Percentiles rank a stretch among this genome's conserved stretches.
These are phyloP conservation scores for Hippasteria phrygiana DNA, from an alignment of 53 echinoderm and acorn worm genomes.

Conservation along the genomic window DNA sequence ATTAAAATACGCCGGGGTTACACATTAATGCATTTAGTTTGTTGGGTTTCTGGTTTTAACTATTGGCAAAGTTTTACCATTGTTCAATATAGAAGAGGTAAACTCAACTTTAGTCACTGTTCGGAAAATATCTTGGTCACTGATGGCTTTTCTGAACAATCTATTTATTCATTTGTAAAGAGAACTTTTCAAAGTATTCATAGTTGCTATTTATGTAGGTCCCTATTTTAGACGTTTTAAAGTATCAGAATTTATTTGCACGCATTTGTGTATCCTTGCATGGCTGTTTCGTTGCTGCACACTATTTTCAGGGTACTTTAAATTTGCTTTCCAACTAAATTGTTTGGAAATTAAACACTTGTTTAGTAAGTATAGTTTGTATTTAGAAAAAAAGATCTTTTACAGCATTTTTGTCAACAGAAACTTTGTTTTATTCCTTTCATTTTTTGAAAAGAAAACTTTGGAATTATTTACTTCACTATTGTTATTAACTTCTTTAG, in stretches of 20 bases:
- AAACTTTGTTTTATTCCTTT: background rate
- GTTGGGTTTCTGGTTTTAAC: background rate
- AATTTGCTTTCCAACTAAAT: background rate
- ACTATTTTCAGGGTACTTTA: background rate
- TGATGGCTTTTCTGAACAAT: too few species aligned
- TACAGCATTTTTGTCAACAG: background rate
- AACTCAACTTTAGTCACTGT: too few species aligned
- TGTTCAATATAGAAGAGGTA: too few species aligned
- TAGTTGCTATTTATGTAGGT: background rate
- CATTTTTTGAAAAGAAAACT: too few species aligned
- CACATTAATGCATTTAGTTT: background rate
- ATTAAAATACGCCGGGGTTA: background rate
- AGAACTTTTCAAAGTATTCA: too few species aligned
- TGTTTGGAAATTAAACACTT: background rate
- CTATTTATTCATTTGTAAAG: too few species aligned
- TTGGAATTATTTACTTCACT: too few species aligned
- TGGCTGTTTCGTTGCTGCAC: background rate
- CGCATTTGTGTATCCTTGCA: background rate
- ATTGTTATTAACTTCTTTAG: too few species aligned
- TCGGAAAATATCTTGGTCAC: too few species aligned
- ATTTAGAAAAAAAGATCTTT: background rate
- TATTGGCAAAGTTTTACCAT: background rate
- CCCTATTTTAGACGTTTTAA: background rate
- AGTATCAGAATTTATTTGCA: background rate
- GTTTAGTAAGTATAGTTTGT: background rate